Evolutionary conservation across 1,140 invertebrate species (phyloP).

Genomic region (Drosophila repletoides): DNA sequence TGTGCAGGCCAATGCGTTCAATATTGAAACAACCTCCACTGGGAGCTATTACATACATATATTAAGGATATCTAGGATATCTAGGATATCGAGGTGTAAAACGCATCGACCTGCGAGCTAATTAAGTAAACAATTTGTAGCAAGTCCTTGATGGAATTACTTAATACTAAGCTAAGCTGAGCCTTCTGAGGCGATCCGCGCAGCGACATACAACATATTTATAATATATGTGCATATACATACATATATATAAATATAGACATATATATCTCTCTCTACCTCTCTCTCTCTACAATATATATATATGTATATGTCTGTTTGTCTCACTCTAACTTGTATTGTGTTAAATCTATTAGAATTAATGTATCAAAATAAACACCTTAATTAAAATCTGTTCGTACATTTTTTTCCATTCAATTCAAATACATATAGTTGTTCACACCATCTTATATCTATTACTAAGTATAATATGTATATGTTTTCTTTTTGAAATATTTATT

Average conservation of each 20-base stretch:
- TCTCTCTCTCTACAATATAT: constrained; percentile 35
- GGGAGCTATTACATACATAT: no score
- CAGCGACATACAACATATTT: constrained; percentile 5
- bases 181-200: no score
- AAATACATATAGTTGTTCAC: constrained; percentile 55
- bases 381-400: constrained; percentile 62
- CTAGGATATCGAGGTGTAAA: neutral
- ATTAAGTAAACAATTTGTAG: constrained; percentile 8
- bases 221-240: neutral
- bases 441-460: constrained; percentile 28
- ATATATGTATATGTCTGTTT: constrained; percentile 63
- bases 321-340: constrained; percentile 70
- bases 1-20: constrained; percentile 8
- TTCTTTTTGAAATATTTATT: constrained; percentile 17
- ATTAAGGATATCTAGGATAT: neutral
- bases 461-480: constrained; percentile 30
- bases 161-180: constrained; percentile 16
- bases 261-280: constrained; percentile 24
- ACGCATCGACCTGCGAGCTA: constrained; percentile 6
- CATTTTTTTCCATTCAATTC: constrained; percentile 52
- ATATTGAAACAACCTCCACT: neutral
- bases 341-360: constrained; percentile 70
- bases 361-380: constrained; percentile 56
- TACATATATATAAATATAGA: constrained; percentile 6
- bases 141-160: no score